Conservation (phyloP, 1,140 invertebrate genomes). For the Muscidifurax raptorellus region DNA sequence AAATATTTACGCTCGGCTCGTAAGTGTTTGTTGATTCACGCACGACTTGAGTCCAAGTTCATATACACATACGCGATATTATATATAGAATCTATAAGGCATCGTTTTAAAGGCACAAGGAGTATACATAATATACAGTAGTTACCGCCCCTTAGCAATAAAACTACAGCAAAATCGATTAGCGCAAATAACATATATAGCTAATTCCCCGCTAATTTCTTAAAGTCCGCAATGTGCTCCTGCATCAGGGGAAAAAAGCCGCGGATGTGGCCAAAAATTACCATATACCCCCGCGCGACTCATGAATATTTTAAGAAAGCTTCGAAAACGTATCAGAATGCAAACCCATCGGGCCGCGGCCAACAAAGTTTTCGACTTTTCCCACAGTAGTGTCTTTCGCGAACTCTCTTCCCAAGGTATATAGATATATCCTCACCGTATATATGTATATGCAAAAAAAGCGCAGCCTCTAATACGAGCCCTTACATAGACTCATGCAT, state of each 20-base stretch:
- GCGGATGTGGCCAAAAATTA: neutral
- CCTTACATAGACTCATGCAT: neutral
- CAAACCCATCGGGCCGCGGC: constrained; percentile 3
- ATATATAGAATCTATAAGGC: too few species aligned
- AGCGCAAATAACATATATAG: too few species aligned
- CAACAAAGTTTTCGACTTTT: constrained; percentile 38
- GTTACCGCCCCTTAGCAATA: too few species aligned
- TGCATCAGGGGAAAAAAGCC: neutral
- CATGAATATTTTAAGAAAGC: constrained; percentile 32
- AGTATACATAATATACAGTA: too few species aligned
- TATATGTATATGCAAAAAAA: neutral
- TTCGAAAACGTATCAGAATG: constrained; percentile 31
- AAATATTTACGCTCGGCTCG: neutral
- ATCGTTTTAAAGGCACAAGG: too few species aligned
- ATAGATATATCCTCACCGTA: neutral
- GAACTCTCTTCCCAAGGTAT: neutral
- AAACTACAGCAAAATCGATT: too few species aligned
- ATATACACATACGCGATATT: too few species aligned
- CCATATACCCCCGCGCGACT: constrained; percentile 19
- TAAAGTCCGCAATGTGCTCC: neutral
- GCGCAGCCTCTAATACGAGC: neutral
- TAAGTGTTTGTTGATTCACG: neutral
- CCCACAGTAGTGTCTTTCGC: neutral
- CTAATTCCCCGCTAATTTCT: neutral
- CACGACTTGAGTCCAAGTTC: too few species aligned